These are phyloP conservation scores for Carollia perspicillata DNA, from an alignment of 2,113 vertebrate genomes.

Conservation along the genomic window DNA sequence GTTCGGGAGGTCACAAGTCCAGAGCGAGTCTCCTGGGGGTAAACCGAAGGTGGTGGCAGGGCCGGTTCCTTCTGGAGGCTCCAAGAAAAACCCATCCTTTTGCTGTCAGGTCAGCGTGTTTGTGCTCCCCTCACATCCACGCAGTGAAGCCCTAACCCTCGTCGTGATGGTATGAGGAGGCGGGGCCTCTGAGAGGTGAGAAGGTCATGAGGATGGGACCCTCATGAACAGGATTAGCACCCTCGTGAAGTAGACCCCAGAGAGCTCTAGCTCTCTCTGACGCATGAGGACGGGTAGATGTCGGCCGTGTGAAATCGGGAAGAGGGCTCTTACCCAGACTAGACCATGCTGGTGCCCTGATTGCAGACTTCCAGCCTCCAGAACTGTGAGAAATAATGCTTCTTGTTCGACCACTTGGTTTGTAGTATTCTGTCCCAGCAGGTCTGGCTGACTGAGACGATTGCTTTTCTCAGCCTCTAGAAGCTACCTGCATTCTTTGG, in stretches of 20 bases:
- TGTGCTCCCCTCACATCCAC: neutral
- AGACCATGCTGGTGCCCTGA: neutral
- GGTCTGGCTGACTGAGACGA: neutral
- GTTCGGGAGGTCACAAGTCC: neutral
- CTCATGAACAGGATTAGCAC: neutral
- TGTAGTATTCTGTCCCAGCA: neutral
- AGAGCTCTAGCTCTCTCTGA: neutral
- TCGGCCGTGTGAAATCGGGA: neutral
- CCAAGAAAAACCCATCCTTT: neutral
- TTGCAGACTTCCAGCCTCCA: no score
- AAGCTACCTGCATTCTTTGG: no score
- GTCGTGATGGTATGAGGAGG: neutral
- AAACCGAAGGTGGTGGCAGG: rapidly evolving
- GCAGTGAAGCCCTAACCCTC: neutral
- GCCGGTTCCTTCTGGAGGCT: neutral
- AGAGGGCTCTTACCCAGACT: neutral
- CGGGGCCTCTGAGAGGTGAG: neutral
- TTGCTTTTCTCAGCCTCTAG: neutral
- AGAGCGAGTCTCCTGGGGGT: rapidly evolving
- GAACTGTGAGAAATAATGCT: neutral
- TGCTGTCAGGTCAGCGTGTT: neutral
- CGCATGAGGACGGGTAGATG: rapidly evolving
- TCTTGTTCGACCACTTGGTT: neutral
- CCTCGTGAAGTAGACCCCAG: neutral
- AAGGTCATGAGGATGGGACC: neutral